Percentiles rank a stretch among this genome's conserved stretches.
These are phyloP conservation scores for Apotomis turbidana DNA, from an alignment of 2,888 invertebrate genomes.

Conservation along the genomic window DNA sequence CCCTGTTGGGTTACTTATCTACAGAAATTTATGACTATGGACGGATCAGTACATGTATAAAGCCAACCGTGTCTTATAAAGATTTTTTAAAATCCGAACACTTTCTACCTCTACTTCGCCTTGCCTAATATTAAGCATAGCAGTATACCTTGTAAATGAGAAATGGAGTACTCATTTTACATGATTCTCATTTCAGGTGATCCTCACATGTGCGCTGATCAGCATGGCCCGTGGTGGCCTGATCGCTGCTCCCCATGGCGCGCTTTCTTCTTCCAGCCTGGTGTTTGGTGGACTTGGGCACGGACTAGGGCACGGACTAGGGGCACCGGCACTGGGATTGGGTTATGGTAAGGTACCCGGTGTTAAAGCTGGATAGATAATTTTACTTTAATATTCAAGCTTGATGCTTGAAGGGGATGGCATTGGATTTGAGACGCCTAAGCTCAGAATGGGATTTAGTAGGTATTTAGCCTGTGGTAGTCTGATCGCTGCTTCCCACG, in stretches of 20 bases:
- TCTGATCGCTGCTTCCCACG: constrained; percentile 70
- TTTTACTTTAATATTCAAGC: too few relatives aligned
- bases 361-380: background rate
- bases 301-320: constrained; percentile 62
- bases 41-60: too few relatives aligned
- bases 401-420: too few relatives aligned
- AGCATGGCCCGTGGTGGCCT: constrained; percentile 79
- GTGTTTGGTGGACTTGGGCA: constrained; percentile 69
- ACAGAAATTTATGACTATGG: too few relatives aligned
- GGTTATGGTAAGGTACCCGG: constrained; percentile 50
- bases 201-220: constrained; percentile 66
- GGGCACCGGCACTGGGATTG: constrained; percentile 53
- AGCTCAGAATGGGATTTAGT: too few relatives aligned
- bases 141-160: too few relatives aligned
- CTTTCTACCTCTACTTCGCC: too few relatives aligned
- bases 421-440: too few relatives aligned
- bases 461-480: constrained; percentile 72
- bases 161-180: background rate
- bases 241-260: constrained; percentile 70
- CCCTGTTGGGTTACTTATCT: too few relatives aligned
- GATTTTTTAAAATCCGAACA: too few relatives aligned
- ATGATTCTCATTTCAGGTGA: constrained; percentile 54
- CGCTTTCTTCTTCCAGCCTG: constrained; percentile 73
- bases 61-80: too few relatives aligned
- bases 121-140: too few relatives aligned